These are phyloP conservation scores for Seira ritae DNA, from an alignment of 2,888 invertebrate genomes.

Conservation along the genomic window DNA sequence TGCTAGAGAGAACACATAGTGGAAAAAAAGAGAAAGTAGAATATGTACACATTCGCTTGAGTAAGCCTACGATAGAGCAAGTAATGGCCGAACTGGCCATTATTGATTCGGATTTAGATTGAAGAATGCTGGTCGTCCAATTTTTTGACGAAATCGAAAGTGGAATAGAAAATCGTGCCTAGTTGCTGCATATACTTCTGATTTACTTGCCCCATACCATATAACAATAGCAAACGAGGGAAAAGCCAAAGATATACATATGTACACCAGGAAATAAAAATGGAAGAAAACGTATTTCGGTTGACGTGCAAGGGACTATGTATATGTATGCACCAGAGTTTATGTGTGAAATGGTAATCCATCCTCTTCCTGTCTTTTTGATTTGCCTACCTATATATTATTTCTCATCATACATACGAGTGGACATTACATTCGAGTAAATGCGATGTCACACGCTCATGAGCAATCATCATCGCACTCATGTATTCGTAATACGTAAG, in stretches of 20 bases:
- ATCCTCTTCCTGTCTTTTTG: slow-evolving; percentile 37
- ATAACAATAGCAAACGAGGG: neutral
- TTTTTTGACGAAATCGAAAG: slow-evolving; percentile 54
- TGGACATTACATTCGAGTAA: slow-evolving; percentile 41
- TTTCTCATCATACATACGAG: slow-evolving; percentile 25
- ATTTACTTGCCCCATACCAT: slow-evolving; percentile 12
- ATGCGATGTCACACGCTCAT: slow-evolving; percentile 36
- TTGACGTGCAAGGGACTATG: neutral
- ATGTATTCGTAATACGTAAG: neutral
- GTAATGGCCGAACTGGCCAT: slow-evolving; percentile 55
- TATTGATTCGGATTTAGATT: slow-evolving; percentile 71
- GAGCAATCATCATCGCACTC: slow-evolving; percentile 21
- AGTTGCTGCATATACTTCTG: neutral
- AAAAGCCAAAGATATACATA: no score
- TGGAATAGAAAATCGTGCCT: slow-evolving; percentile 20
- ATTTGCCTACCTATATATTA: slow-evolving; percentile 51
- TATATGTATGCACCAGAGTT: slow-evolving; percentile 18
- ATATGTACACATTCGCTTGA: slow-evolving; percentile 12
- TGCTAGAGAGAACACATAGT: neutral
- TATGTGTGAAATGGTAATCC: slow-evolving; percentile 49
- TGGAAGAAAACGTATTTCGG: neutral
- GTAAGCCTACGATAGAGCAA: slow-evolving; percentile 11
- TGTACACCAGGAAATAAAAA: neutral
- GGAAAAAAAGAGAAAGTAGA: slow-evolving; percentile 18
- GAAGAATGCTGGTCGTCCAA: slow-evolving; percentile 68